Conservation (phyloP, 2,888 invertebrate species). For the Parnassius smintheus region DNA sequence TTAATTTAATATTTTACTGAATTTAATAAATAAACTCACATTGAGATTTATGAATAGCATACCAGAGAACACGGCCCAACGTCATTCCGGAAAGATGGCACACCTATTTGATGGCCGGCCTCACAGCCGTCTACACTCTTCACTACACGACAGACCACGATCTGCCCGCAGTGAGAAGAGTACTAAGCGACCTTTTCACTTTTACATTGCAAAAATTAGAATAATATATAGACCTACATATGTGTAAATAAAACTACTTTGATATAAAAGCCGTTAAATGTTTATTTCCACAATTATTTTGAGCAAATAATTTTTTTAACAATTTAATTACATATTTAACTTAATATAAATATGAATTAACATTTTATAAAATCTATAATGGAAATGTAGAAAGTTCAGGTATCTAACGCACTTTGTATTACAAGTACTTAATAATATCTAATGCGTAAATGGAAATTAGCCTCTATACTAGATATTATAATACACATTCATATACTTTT, state of each 20-base stretch:
- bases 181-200: conserved; percentile 17
- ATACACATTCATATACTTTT: conserved; percentile 58
- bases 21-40: conserved; percentile 11
- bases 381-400: conserved; percentile 76
- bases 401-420: conserved; percentile 59
- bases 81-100: conserved; percentile 11
- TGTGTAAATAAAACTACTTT: conserved; percentile 20
- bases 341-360: conserved; percentile 77
- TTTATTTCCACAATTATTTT: conserved; percentile 64
- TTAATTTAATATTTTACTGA: too few species aligned
- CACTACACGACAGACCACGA: conserved; percentile 11
- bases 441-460: conserved; percentile 49
- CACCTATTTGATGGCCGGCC: conserved; percentile 17
- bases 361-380: conserved; percentile 77
- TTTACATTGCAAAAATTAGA: conserved; percentile 4
- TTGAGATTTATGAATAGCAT: conserved; percentile 13
- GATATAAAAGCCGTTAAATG: conserved; percentile 34
- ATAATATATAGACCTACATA: background rate
- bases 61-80: conserved; percentile 4
- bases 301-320: conserved; percentile 75
- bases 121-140: conserved; percentile 18
- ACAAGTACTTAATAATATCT: conserved; percentile 45
- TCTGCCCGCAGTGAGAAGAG: conserved; percentile 20
- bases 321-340: conserved; percentile 67
- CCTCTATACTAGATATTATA: conserved; percentile 46